Percentiles rank a stretch among this genome's conserved stretches.
phyloP scores from a whole-genome alignment of 1,140 invertebrate species.

The Drosophila paulistorum region DNA sequence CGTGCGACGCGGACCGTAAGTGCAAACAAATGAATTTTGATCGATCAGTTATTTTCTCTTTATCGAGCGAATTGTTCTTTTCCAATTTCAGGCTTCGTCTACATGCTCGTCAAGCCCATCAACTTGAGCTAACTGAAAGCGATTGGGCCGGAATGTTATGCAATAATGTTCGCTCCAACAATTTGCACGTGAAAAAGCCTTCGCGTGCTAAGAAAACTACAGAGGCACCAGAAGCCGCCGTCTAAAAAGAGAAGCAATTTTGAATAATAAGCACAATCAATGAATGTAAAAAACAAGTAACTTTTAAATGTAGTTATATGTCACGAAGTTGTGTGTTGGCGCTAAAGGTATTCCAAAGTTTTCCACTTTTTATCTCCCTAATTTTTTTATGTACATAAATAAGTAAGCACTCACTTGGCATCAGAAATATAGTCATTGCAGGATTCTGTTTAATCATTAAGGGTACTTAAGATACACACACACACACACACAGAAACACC shows the following conservation, averaged over 20 bases:
- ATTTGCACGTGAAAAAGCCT: constrained; percentile 30
- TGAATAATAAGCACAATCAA: background rate
- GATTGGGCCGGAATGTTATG: constrained; percentile 40
- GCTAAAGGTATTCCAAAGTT: background rate
- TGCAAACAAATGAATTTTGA: background rate
- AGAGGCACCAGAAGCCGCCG: background rate
- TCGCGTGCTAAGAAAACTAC: background rate
- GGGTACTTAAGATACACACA: background rate
- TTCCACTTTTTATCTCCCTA: background rate
- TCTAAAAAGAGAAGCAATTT: background rate
- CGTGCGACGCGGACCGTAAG: constrained; percentile 60
- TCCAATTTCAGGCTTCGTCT: constrained; percentile 37
- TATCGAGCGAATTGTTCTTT: background rate
- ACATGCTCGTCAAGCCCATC: constrained; percentile 54
- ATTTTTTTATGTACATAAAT: background rate
- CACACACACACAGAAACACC: background rate
- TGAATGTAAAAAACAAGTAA: background rate
- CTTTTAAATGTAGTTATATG: background rate
- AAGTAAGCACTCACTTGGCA: background rate
- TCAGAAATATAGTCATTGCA: background rate
- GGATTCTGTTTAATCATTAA: background rate
- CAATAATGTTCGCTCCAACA: constrained; percentile 19
- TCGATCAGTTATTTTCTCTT: background rate
- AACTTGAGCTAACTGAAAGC: constrained; percentile 43
- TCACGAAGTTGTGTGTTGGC: background rate